phyloP scores from a whole-genome alignment of 1,140 invertebrate species.

The Babylonia areolata region DNA sequence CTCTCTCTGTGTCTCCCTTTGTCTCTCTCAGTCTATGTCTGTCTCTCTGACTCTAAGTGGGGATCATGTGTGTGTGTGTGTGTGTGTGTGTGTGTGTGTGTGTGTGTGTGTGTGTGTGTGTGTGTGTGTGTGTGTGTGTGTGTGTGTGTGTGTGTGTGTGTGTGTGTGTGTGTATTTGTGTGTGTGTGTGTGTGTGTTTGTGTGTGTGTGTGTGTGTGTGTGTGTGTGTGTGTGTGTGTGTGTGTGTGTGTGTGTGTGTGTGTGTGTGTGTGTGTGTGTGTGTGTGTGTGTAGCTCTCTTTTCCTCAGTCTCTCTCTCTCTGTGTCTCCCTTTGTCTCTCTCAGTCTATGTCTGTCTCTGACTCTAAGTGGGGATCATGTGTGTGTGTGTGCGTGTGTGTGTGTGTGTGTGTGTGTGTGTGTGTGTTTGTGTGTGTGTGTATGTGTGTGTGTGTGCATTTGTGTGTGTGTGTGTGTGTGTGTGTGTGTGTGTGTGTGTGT shows the following conservation, averaged over 20 bases:
- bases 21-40: no score
- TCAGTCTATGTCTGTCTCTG: no score
- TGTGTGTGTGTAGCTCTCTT: no score
- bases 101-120: conserved; percentile 11
- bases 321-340: no score
- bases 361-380: no score
- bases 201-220: conserved; percentile 11
- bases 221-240: conserved; percentile 11
- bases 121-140: background rate
- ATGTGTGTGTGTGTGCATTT: background rate
- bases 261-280: conserved; percentile 4
- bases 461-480: conserved; percentile 9
- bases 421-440: conserved; percentile 5
- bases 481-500: no score
- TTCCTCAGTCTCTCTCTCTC: no score
- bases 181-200: background rate
- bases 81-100: conserved; percentile 11
- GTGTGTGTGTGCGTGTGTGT: background rate
- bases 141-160: background rate
- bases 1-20: no score
- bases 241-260: conserved; percentile 11
- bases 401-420: conserved; percentile 11
- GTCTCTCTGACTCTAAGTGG: no score
- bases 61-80: background rate
- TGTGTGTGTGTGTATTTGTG: background rate